Evolutionary conservation across 2,888 invertebrate genomes (phyloP).

Genomic region (Lobophora halterata): DNA sequence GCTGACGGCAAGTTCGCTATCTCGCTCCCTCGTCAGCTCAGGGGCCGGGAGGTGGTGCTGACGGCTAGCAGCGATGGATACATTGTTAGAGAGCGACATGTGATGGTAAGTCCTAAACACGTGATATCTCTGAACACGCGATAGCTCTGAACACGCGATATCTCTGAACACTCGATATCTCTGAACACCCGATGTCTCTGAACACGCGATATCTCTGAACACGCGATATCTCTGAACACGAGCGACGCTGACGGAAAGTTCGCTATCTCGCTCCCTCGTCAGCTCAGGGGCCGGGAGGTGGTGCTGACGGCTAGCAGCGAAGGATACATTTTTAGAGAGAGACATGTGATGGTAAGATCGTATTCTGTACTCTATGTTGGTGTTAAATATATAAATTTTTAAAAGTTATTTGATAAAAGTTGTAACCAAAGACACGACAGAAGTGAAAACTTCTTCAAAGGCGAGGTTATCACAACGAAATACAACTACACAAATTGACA

Average conservation of each 20-base stretch:
- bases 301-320: slow-evolving; percentile 78
- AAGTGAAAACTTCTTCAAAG: too few relatives aligned
- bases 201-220: slow-evolving; percentile 36
- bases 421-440: too few relatives aligned
- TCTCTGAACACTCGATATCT: slow-evolving; percentile 71
- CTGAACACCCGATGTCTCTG: slow-evolving; percentile 35
- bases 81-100: slow-evolving; percentile 73
- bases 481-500: too few relatives aligned
- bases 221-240: slow-evolving; percentile 43
- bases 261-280: slow-evolving; percentile 63
- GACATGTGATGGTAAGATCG: slow-evolving; percentile 62
- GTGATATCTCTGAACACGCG: slow-evolving; percentile 40
- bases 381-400: too few relatives aligned
- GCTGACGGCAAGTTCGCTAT: slow-evolving; percentile 71
- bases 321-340: slow-evolving; percentile 81
- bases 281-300: slow-evolving; percentile 64
- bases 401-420: too few relatives aligned
- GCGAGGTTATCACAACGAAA: too few relatives aligned
- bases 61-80: slow-evolving; percentile 82
- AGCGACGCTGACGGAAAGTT: slow-evolving; percentile 73
- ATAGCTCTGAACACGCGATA: slow-evolving; percentile 54
- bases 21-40: slow-evolving; percentile 59
- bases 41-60: slow-evolving; percentile 74
- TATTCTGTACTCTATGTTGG: too few relatives aligned
- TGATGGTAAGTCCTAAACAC: slow-evolving; percentile 52